A percentile compares a stretch with the other conserved stretches of the same genome.
These are phyloP conservation scores for Ostrea denselamellosa DNA, from an alignment of 1,140 invertebrate genomes.

Conservation along the genomic window DNA sequence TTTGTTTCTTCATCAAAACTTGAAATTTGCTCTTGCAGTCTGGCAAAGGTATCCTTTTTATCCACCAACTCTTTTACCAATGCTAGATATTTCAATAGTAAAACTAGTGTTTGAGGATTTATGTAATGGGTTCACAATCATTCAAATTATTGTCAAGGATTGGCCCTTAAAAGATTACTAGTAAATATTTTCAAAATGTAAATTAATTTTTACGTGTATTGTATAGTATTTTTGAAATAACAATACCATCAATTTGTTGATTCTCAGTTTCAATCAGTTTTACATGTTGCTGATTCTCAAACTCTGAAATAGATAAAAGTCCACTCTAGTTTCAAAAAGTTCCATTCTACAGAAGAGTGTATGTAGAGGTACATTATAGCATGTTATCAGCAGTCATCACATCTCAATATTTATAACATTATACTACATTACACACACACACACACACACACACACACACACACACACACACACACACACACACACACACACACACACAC, in stretches of 20 bases:
- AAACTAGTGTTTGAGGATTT: too few relatives aligned
- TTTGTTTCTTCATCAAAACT: conserved; percentile 61
- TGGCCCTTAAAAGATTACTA: neutral
- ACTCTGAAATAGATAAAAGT: conserved; percentile 2
- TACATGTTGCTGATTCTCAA: conserved; percentile 24
- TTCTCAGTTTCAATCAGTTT: conserved; percentile 12
- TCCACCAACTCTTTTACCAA: conserved; percentile 57
- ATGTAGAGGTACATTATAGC: too few relatives aligned
- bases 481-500: too few relatives aligned
- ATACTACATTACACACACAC: too few relatives aligned
- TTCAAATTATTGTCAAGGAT: neutral
- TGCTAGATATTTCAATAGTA: conserved; percentile 40
- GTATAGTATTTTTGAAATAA: neutral
- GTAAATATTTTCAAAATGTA: neutral
- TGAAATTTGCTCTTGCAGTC: conserved; percentile 52
- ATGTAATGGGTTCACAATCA: neutral
- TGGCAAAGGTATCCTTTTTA: conserved; percentile 46
- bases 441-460: too few relatives aligned
- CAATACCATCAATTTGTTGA: conserved; percentile 15
- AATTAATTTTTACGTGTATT: neutral
- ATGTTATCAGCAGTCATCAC: too few relatives aligned
- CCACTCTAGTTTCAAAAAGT: neutral
- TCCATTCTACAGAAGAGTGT: too few relatives aligned
- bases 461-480: too few relatives aligned
- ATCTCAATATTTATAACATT: too few relatives aligned